Percentiles rank a stretch among this genome's conserved stretches.
These are phyloP conservation scores for Coregonus clupeaformis DNA, from an alignment of 2,113 vertebrate species.

Conservation along the genomic window DNA sequence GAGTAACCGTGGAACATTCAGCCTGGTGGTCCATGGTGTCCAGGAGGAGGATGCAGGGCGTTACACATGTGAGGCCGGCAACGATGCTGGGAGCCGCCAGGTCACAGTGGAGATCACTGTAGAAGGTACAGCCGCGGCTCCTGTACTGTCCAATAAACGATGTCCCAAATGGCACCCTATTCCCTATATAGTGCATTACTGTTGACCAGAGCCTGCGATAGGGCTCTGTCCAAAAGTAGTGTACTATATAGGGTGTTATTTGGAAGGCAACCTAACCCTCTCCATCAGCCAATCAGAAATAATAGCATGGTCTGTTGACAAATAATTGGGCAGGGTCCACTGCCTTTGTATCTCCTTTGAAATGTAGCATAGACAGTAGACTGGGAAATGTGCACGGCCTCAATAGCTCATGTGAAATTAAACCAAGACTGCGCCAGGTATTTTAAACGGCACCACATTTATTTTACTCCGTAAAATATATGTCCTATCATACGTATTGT, in stretches of 20 bases:
- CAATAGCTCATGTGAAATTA: neutral
- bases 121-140: constrained; percentile 72
- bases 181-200: no score
- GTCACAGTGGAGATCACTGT: constrained; percentile 88
- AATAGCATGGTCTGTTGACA: neutral
- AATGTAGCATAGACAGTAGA: neutral
- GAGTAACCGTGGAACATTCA: constrained; percentile 81
- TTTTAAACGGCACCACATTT: neutral
- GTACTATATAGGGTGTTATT: no score
- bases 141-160: neutral
- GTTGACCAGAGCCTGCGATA: no score
- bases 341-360: neutral
- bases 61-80: constrained; percentile 87
- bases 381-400: neutral
- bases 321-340: neutral
- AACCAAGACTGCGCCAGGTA: neutral
- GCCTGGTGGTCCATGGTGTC: constrained; percentile 78
- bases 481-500: neutral
- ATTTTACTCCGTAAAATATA: neutral
- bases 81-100: constrained; percentile 81
- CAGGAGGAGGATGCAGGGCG: constrained; percentile 78
- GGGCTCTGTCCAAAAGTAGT: no score
- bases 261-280: neutral
- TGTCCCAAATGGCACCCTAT: no score
- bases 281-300: neutral